Conservation (phyloP, 1,140 invertebrate species). For the Cydia splendana region DNA sequence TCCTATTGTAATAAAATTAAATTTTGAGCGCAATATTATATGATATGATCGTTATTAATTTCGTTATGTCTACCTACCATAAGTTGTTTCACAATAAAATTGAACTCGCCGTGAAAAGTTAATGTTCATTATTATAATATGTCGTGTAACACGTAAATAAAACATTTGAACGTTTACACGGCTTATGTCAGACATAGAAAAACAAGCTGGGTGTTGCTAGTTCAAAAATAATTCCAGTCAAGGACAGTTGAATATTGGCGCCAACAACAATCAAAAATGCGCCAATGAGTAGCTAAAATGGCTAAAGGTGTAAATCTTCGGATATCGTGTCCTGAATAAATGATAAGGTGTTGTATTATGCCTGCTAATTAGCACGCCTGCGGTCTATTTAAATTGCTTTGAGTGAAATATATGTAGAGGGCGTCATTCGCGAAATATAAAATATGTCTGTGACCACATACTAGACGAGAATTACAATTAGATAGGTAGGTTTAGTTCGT, state of each 20-base stretch:
- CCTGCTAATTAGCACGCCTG: conserved; percentile 5
- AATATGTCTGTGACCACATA: background rate
- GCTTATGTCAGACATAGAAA: conserved; percentile 2
- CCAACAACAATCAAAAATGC: conserved; percentile 12
- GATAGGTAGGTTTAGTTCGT: background rate
- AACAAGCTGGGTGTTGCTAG: background rate
- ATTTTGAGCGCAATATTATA: background rate
- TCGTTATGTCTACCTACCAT: background rate
- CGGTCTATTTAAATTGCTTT: background rate
- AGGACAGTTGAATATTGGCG: conserved; percentile 22
- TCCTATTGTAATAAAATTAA: no score
- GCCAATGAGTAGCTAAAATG: background rate
- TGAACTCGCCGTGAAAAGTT: background rate
- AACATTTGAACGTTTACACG: conserved; percentile 11
- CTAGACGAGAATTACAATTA: background rate
- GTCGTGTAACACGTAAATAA: background rate
- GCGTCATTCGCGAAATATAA: background rate
- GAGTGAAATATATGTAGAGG: background rate
- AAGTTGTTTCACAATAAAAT: background rate
- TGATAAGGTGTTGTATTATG: background rate
- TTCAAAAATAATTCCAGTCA: conserved; percentile 29
- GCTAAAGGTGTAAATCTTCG: conserved; percentile 21
- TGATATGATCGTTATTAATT: background rate
- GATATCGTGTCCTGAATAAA: background rate
- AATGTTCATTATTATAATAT: background rate